phyloP scores from a whole-genome alignment of 2,113 vertebrate species.

The Microtus pennsylvanicus region DNA sequence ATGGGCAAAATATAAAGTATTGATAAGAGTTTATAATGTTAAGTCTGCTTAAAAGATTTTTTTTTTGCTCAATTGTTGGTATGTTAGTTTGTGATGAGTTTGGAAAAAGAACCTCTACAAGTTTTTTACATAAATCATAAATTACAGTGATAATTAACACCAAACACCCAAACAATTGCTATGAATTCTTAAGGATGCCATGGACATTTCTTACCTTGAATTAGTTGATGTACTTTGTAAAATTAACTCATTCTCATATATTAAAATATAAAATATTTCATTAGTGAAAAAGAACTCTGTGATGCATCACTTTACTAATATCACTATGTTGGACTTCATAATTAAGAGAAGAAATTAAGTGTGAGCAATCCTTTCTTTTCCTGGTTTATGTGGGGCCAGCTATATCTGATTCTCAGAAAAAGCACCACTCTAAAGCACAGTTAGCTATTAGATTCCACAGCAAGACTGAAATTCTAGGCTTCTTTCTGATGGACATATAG shows the following conservation, averaged over 20 bases:
- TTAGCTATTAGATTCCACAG: constrained; percentile 45
- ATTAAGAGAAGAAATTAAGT: constrained; percentile 54
- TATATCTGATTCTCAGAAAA: constrained; percentile 35
- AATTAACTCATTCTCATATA: constrained; percentile 39
- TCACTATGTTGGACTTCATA: background rate
- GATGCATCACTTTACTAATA: background rate
- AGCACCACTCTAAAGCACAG: constrained; percentile 46
- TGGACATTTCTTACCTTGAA: background rate
- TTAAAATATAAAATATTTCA: background rate
- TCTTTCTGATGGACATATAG: constrained; percentile 38
- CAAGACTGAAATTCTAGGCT: constrained; percentile 9
- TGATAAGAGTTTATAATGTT: constrained; percentile 24
- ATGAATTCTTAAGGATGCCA: background rate
- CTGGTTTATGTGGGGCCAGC: constrained; percentile 35
- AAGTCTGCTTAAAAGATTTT: constrained; percentile 7
- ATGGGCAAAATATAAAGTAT: background rate
- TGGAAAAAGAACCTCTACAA: constrained; percentile 20
- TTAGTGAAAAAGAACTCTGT: constrained; percentile 44
- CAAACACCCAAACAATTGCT: background rate
- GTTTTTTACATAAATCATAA: constrained; percentile 16
- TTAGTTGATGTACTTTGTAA: constrained; percentile 30
- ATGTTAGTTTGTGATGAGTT: background rate
- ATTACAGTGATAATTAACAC: constrained; percentile 47
- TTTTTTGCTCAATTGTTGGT: constrained; percentile 46
- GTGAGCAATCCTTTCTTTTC: constrained; percentile 57